A percentile compares a stretch with the other conserved stretches of the same genome.
Evolutionary conservation across 2,888 invertebrate species (phyloP).

Genomic region (Acutogordius australiensis): DNA sequence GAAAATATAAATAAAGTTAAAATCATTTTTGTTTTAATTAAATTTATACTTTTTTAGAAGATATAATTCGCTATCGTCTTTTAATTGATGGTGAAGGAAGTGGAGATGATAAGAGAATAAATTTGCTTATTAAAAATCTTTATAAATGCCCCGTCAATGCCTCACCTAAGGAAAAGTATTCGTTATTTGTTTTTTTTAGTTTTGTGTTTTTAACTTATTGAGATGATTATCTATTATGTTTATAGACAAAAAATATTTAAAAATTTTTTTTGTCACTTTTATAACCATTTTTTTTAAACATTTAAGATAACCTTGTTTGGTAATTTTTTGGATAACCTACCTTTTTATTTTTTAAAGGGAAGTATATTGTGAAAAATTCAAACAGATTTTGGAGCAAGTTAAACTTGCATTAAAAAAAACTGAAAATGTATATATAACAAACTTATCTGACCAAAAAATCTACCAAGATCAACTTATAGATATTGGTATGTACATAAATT

Average conservation of each 20-base stretch:
- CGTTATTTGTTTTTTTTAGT: too few relatives aligned
- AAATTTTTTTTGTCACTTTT: too few relatives aligned
- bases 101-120: constrained; percentile 10
- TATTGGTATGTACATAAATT: too few relatives aligned
- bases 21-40: not conserved
- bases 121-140: not conserved
- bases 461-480: constrained; percentile 3
- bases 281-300: not conserved
- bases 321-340: not conserved
- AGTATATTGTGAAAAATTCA: not conserved
- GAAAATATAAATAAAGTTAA: too few relatives aligned
- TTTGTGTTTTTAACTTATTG: too few relatives aligned
- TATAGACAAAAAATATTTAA: too few relatives aligned
- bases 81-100: constrained; percentile 8
- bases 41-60: not conserved
- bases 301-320: not conserved
- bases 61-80: constrained; percentile 2
- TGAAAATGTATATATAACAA: not conserved
- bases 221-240: too few relatives aligned
- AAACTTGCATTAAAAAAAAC: not conserved
- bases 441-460: constrained; percentile 1
- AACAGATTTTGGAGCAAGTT: not conserved
- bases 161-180: too few relatives aligned
- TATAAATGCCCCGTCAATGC: not conserved
- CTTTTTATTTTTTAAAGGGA: not conserved